These are phyloP conservation scores for Phrixothrix hirtus DNA, from an alignment of 2,888 invertebrate species.

Conservation along the genomic window DNA sequence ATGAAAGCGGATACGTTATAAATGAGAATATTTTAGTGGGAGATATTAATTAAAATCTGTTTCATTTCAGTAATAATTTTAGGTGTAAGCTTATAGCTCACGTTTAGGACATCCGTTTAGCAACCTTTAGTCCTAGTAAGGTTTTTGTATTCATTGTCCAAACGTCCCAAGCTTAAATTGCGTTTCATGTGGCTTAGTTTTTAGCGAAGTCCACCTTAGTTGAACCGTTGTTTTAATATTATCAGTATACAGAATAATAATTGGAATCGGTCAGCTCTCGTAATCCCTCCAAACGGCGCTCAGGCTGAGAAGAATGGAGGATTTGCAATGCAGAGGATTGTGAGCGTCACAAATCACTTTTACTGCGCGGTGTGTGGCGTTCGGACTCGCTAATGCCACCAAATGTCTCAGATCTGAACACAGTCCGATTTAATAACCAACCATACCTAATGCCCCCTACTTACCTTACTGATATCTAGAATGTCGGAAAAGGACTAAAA, in stretches of 20 bases:
- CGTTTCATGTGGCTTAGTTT: constrained; percentile 38
- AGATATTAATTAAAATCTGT: constrained; percentile 31
- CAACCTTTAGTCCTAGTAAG: constrained; percentile 32
- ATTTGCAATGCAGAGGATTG: constrained; percentile 57
- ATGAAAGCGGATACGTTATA: no score
- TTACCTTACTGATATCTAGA: constrained; percentile 27
- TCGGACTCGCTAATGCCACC: constrained; percentile 41
- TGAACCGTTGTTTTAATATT: constrained; percentile 48
- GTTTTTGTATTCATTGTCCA: constrained; percentile 34
- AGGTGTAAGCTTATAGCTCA: constrained; percentile 36
- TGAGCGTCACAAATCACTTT: constrained; percentile 58
- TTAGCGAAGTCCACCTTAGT: constrained; percentile 42
- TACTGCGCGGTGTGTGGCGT: constrained; percentile 47
- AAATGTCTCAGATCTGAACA: constrained; percentile 43
- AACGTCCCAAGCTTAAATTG: constrained; percentile 38
- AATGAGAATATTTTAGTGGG: no score
- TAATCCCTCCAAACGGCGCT: constrained; percentile 43
- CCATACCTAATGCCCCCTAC: constrained; percentile 31
- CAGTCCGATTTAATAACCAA: constrained; percentile 34
- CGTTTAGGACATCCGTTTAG: constrained; percentile 32
- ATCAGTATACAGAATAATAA: constrained; percentile 53
- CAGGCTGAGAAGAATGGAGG: constrained; percentile 52
- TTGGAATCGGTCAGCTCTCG: constrained; percentile 49
- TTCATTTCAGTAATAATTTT: constrained; percentile 35
- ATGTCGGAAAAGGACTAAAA: constrained; percentile 20